Evolutionary conservation across 2,797 vertebrate genomes (phyloP).

Genomic region (Enoplosus armatus): DNA sequence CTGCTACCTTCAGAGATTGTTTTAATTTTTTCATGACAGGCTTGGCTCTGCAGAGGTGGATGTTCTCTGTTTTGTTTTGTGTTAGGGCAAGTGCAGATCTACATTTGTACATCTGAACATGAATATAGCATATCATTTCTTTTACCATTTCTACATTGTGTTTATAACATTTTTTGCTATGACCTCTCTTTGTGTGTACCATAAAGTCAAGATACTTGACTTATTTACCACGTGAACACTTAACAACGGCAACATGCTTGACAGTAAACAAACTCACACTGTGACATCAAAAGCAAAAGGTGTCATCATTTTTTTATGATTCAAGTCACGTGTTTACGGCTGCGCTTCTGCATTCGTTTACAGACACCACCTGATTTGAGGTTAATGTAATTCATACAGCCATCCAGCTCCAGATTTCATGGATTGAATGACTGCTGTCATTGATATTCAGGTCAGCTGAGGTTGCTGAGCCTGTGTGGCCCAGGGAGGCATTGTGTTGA

Average conservation of each 20-base stretch:
- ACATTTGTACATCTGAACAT: neutral
- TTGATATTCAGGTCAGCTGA: constrained; percentile 77
- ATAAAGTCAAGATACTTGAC: too few relatives aligned
- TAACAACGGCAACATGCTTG: neutral
- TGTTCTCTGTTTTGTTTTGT: neutral
- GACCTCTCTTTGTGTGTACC: too few relatives aligned
- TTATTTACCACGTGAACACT: neutral
- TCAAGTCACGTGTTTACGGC: neutral
- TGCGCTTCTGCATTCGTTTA: constrained; percentile 26
- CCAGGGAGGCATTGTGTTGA: constrained; percentile 67
- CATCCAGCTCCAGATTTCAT: constrained; percentile 25
- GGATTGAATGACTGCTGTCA: constrained; percentile 58
- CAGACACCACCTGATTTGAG: constrained; percentile 20
- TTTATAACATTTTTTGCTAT: neutral
- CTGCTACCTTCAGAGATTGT: neutral
- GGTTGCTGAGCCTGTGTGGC: constrained; percentile 60
- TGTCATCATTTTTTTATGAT: neutral
- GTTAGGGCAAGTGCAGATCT: too few relatives aligned
- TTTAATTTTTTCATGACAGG: neutral
- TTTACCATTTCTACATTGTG: neutral
- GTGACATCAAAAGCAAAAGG: constrained; percentile 1
- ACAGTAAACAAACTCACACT: neutral
- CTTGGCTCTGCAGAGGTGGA: neutral
- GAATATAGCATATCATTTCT: neutral
- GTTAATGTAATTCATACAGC: constrained; percentile 37